Percentiles rank a stretch among this genome's conserved stretches.
Evolutionary conservation across 2,113 vertebrate genomes (phyloP).

Genomic region (Neotoma lepida): DNA sequence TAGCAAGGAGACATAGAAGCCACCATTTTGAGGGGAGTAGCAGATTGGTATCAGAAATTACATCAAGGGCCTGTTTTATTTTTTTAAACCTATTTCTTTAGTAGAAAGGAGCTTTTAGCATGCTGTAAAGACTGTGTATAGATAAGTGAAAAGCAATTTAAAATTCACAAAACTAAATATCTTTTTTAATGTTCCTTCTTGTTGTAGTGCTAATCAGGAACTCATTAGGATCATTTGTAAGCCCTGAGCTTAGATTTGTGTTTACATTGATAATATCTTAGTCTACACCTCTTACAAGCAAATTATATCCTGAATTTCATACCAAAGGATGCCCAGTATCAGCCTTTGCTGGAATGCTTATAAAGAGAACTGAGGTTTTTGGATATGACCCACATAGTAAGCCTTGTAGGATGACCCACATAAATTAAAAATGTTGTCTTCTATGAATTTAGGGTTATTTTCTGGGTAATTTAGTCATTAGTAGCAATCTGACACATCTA

Average conservation of each 20-base stretch:
- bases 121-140: slow-evolving; percentile 34
- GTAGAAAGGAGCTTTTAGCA: slow-evolving; percentile 18
- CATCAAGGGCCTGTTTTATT: neutral
- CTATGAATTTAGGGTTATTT: slow-evolving; percentile 18
- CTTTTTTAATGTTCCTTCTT: slow-evolving; percentile 27
- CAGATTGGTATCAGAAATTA: slow-evolving; percentile 9
- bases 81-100: slow-evolving; percentile 1
- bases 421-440: neutral
- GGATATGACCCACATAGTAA: neutral
- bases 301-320: neutral
- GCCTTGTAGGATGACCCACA: slow-evolving; percentile 40
- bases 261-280: slow-evolving; percentile 50
- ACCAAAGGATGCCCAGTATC: neutral
- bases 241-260: neutral
- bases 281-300: neutral
- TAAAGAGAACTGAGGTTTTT: neutral
- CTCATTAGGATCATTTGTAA: slow-evolving; percentile 42
- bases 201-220: neutral
- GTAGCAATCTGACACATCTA: slow-evolving; percentile 21
- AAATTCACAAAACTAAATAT: slow-evolving; percentile 51
- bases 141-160: slow-evolving; percentile 42
- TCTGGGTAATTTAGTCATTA: neutral
- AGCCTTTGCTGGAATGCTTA: slow-evolving; percentile 28
- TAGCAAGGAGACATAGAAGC: slow-evolving; percentile 17
- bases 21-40: neutral